These are phyloP conservation scores for Diploptera punctata DNA, from an alignment of 2,888 invertebrate genomes.

Conservation along the genomic window DNA sequence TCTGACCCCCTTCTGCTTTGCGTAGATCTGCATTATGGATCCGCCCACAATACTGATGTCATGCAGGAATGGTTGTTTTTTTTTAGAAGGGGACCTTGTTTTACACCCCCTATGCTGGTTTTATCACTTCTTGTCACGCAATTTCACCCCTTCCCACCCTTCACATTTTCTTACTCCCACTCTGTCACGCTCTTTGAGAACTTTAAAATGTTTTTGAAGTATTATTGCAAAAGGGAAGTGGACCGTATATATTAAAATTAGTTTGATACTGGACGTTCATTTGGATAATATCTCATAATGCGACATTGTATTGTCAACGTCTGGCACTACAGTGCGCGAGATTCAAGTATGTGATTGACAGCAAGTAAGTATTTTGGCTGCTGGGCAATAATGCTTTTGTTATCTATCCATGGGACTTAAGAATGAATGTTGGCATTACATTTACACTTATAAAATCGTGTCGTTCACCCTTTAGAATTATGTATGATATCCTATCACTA, in stretches of 20 bases:
- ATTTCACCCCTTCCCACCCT: background rate
- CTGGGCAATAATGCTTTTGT: no score
- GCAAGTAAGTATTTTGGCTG: no score
- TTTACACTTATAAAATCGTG: no score
- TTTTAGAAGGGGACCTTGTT: slow-evolving; percentile 10
- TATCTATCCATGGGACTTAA: no score
- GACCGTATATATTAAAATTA: slow-evolving; percentile 24
- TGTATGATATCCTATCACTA: no score
- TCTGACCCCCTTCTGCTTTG: background rate
- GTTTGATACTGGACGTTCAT: background rate
- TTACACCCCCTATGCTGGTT: slow-evolving; percentile 24
- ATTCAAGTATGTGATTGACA: no score
- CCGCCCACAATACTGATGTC: slow-evolving; percentile 1
- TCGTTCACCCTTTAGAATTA: no score
- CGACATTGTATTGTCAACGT: no score
- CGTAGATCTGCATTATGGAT: slow-evolving; percentile 16
- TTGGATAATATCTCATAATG: no score
- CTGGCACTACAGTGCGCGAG: no score
- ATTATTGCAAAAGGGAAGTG: slow-evolving; percentile 15
- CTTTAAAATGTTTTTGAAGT: background rate
- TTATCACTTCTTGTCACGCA: slow-evolving; percentile 29
- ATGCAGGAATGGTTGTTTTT: slow-evolving; percentile 3
- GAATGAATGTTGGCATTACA: no score
- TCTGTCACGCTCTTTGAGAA: slow-evolving; percentile 14
- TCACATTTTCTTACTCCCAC: slow-evolving; percentile 3